These are phyloP conservation scores for Drosophila ironensis DNA, from an alignment of 1,140 invertebrate genomes.

Conservation along the genomic window DNA sequence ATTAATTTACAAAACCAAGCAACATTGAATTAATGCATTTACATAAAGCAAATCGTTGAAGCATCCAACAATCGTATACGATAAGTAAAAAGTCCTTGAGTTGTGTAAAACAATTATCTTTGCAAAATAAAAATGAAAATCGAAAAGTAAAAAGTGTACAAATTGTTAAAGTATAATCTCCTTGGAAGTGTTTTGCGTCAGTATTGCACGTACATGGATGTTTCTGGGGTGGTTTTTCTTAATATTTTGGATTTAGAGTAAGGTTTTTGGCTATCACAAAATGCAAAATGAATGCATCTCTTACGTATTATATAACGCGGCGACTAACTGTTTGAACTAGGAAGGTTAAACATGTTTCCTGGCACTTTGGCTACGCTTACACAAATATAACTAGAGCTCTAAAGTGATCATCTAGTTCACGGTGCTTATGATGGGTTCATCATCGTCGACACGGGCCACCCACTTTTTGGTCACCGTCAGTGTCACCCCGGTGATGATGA, in stretches of 20 bases:
- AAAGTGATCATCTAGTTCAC: conserved; percentile 10
- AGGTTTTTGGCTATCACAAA: conserved; percentile 24
- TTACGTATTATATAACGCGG: conserved; percentile 41
- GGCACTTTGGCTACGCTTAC: conserved; percentile 57
- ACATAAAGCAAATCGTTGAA: conserved; percentile 39
- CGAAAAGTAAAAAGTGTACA: conserved; percentile 18
- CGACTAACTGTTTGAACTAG: conserved; percentile 53
- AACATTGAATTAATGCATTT: conserved; percentile 50
- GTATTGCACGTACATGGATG: not conserved
- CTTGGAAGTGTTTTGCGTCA: not conserved
- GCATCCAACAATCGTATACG: conserved; percentile 46
- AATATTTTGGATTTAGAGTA: not conserved
- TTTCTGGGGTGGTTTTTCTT: not conserved
- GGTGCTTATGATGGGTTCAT: conserved; percentile 66
- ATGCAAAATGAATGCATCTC: conserved; percentile 12
- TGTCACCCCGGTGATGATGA: conserved; percentile 82
- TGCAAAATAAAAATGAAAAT: conserved; percentile 49
- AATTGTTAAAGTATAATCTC: not conserved
- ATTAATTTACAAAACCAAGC: conserved; percentile 35
- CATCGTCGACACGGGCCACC: conserved; percentile 70
- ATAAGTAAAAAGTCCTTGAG: conserved; percentile 47
- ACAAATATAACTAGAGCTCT: conserved; percentile 4
- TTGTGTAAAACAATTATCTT: conserved; percentile 47
- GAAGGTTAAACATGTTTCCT: conserved; percentile 27
- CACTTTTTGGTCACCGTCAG: conserved; percentile 82